Conservation (phyloP, 2,797 vertebrate species). For the Rhynchonycteris naso region DNA sequence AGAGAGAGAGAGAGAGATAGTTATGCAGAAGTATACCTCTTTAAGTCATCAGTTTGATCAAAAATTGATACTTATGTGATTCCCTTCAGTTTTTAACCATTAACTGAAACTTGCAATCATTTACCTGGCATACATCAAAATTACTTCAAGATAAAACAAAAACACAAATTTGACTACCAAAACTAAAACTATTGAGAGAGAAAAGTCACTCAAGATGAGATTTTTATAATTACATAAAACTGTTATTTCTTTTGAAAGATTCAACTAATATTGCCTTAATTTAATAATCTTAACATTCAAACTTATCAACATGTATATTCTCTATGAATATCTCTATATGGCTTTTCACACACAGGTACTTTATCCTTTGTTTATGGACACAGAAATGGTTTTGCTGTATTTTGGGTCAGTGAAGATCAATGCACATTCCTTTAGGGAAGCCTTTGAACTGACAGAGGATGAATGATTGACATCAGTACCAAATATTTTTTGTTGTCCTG, state of each 20-base stretch:
- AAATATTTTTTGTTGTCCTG: constrained; percentile 81
- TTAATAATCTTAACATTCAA: constrained; percentile 58
- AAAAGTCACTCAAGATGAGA: constrained; percentile 23
- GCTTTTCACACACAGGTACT: constrained; percentile 1
- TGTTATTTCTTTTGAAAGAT: constrained; percentile 1
- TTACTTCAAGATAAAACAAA: constrained; percentile 34
- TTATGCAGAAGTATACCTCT: background rate
- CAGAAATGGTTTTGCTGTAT: constrained; percentile 81
- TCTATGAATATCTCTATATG: constrained; percentile 73
- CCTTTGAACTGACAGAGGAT: constrained; percentile 82
- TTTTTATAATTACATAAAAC: background rate
- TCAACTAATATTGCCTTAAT: constrained; percentile 24
- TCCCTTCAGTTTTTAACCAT: background rate
- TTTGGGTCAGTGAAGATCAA: constrained; percentile 84
- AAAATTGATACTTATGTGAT: background rate
- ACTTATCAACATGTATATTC: constrained; percentile 74
- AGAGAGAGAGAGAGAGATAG: background rate
- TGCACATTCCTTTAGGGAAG: constrained; percentile 83
- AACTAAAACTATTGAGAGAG: background rate
- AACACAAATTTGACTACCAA: background rate
- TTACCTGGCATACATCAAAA: background rate
- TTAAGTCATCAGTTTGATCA: constrained; percentile 17
- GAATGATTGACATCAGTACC: constrained; percentile 82
- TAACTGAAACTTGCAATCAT: background rate
- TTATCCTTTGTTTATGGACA: constrained; percentile 81